phyloP scores from a whole-genome alignment of 2,797 vertebrate genomes.

The Alexandromys oeconomus region DNA sequence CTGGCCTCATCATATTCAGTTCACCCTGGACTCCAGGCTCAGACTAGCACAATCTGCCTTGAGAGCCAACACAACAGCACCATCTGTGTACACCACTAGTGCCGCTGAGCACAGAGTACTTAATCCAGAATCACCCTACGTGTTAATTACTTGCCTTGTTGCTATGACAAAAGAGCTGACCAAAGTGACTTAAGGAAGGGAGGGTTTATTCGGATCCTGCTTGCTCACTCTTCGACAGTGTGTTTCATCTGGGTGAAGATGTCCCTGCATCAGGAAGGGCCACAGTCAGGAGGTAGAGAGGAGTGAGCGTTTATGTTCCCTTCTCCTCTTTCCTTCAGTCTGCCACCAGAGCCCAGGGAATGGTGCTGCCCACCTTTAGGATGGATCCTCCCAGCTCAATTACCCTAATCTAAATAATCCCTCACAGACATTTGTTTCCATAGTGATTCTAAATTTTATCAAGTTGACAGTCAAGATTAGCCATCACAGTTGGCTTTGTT shows the following conservation, averaged over 20 bases:
- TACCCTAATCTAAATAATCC: not conserved
- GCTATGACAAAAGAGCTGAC: not conserved
- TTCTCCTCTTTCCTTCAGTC: not conserved
- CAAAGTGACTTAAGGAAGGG: not conserved
- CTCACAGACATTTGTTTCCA: not conserved
- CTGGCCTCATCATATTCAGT: not conserved
- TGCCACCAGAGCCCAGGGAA: not conserved
- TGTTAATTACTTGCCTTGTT: not conserved
- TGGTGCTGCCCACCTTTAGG: not conserved
- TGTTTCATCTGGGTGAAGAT: not conserved
- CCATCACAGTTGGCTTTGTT: not conserved
- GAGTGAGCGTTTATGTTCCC: not conserved
- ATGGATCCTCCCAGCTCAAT: not conserved
- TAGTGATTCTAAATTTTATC: not conserved
- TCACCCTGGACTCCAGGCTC: not conserved
- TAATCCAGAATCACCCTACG: not conserved
- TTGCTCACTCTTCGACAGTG: not conserved
- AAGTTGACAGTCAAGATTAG: not conserved
- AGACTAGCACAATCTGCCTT: not conserved
- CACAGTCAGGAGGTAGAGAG: not conserved
- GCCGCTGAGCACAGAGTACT: not conserved
- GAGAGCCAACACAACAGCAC: not conserved
- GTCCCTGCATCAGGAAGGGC: not conserved
- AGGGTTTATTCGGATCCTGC: not conserved
- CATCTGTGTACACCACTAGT: not conserved